These are phyloP conservation scores for Tetrapedia diversipes DNA, from an alignment of 2,888 invertebrate genomes.

Conservation along the genomic window DNA sequence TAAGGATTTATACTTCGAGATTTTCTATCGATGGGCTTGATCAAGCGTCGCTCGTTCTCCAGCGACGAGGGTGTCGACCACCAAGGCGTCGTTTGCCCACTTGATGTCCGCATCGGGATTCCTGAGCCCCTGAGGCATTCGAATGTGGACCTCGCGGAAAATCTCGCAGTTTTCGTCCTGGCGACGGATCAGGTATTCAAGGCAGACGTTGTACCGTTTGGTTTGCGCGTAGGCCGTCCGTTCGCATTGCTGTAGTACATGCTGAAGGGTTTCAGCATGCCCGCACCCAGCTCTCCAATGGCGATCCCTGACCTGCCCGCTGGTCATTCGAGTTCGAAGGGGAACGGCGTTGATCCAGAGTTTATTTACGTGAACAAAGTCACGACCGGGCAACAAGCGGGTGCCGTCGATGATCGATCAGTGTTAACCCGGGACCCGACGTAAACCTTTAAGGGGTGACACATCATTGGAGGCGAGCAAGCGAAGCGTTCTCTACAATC, in stretches of 20 bases:
- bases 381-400: neutral
- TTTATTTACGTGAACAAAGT: neutral
- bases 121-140: neutral
- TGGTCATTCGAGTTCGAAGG: neutral
- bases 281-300: neutral
- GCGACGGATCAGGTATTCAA: neutral
- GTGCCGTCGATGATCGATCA: no score
- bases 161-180: no score
- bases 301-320: neutral
- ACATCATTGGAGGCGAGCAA: no score
- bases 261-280: neutral
- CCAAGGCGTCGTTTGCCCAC: neutral
- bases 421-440: no score
- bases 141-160: neutral
- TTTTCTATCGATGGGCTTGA: neutral
- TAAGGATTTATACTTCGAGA: neutral
- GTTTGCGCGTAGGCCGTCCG: neutral
- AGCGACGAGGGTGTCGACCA: neutral
- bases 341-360: neutral
- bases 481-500: no score
- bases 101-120: neutral
- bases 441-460: no score
- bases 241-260: neutral
- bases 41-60: neutral
- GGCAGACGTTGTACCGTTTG: constrained; percentile 1